Conservation (phyloP, 2,113 vertebrate species). For the Bubo bubo region DNA sequence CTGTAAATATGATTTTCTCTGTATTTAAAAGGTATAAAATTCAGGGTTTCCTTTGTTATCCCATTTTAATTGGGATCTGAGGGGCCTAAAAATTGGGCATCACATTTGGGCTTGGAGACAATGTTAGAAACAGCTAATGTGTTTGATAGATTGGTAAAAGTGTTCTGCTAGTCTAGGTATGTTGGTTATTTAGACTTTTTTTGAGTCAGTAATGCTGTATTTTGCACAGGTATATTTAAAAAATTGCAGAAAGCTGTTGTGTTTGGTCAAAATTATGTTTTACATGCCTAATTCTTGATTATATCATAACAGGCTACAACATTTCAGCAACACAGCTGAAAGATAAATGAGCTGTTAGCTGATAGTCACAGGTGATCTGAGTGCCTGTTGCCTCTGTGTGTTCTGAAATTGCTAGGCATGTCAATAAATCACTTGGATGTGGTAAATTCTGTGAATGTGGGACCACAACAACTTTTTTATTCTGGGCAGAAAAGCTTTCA, state of each 20-base stretch:
- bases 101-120: not conserved
- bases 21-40: not conserved
- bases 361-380: not conserved
- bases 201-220: not conserved
- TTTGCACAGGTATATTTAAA: not conserved
- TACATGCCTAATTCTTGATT: not conserved
- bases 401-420: not conserved
- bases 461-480: not conserved
- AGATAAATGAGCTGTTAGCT: not conserved
- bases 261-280: not conserved
- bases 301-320: not conserved
- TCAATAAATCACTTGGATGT: not conserved
- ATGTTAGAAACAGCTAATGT: not conserved
- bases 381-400: not conserved
- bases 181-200: not conserved
- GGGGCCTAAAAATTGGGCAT: not conserved
- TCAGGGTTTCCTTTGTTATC: not conserved
- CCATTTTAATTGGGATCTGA: not conserved
- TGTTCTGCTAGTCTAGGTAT: not conserved
- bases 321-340: not conserved
- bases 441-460: not conserved
- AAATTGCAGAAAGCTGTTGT: not conserved
- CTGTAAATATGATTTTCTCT: fast-evolving
- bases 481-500: not conserved
- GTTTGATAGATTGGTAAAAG: not conserved